These are phyloP conservation scores for Muraenolepis orangiensis DNA, from an alignment of 2,797 vertebrate genomes.

Conservation along the genomic window DNA sequence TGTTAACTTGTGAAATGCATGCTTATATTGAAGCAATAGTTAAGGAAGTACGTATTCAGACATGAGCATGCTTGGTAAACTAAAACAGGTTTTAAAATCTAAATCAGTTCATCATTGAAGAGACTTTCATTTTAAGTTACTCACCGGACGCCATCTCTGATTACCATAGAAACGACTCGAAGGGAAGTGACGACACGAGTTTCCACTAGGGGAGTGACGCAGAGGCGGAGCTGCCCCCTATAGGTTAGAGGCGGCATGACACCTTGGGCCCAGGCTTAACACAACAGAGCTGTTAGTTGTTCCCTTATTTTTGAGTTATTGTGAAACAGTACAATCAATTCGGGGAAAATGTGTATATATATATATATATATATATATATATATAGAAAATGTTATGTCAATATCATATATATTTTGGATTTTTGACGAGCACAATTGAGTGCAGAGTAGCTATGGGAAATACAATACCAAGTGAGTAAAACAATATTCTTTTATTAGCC, in stretches of 20 bases:
- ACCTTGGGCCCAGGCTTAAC: not conserved
- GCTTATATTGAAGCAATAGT: not conserved
- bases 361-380: too few relatives aligned
- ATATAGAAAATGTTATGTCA: too few relatives aligned
- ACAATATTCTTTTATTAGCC: not conserved
- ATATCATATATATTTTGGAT: too few relatives aligned
- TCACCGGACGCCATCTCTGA: conserved; percentile 10
- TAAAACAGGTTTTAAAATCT: not conserved
- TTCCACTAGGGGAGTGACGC: not conserved
- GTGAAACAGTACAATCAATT: too few relatives aligned
- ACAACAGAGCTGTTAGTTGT: not conserved
- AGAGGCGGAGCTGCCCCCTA: not conserved
- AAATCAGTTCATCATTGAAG: not conserved
- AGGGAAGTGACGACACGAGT: not conserved
- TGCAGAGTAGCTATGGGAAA: too few relatives aligned
- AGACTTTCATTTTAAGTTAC: not conserved
- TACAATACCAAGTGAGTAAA: not conserved
- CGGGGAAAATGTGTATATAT: not conserved
- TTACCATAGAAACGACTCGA: conserved; percentile 2
- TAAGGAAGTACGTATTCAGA: too few relatives aligned
- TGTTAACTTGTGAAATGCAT: not conserved
- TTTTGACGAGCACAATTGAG: too few relatives aligned
- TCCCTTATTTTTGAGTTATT: not conserved
- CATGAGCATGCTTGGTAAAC: not conserved
- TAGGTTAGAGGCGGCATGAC: not conserved